These are phyloP conservation scores for Heliconius aoede DNA, from an alignment of 2,888 invertebrate species.

Conservation along the genomic window DNA sequence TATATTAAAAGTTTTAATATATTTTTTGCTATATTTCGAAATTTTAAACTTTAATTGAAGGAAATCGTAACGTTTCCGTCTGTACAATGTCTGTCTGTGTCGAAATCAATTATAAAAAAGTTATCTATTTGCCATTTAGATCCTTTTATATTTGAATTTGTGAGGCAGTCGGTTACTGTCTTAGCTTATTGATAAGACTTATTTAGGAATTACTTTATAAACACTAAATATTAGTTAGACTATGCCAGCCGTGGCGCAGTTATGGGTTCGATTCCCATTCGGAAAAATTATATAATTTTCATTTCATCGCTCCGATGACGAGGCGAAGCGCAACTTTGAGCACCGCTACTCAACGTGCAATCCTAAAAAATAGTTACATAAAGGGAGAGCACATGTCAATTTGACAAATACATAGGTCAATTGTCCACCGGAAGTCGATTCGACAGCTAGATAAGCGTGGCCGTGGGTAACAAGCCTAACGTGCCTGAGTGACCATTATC, in stretches of 20 bases:
- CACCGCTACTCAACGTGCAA: no score
- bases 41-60: neutral
- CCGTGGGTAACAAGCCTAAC: constrained; percentile 51
- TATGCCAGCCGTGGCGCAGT: neutral
- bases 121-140: neutral
- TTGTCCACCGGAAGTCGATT: constrained; percentile 53
- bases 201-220: no score
- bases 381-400: constrained; percentile 44
- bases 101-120: neutral
- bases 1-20: neutral
- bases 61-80: neutral
- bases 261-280: no score
- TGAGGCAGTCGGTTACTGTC: neutral
- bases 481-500: constrained; percentile 31
- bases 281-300: no score
- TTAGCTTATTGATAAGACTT: no score
- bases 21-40: neutral
- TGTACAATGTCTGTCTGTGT: neutral
- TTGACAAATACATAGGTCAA: constrained; percentile 74
- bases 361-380: neutral
- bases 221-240: no score
- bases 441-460: constrained; percentile 50
- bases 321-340: no score
- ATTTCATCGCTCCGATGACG: no score
- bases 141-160: neutral